Evolutionary conservation across 2,888 invertebrate species (phyloP).

Genomic region (Drosophila merina): DNA sequence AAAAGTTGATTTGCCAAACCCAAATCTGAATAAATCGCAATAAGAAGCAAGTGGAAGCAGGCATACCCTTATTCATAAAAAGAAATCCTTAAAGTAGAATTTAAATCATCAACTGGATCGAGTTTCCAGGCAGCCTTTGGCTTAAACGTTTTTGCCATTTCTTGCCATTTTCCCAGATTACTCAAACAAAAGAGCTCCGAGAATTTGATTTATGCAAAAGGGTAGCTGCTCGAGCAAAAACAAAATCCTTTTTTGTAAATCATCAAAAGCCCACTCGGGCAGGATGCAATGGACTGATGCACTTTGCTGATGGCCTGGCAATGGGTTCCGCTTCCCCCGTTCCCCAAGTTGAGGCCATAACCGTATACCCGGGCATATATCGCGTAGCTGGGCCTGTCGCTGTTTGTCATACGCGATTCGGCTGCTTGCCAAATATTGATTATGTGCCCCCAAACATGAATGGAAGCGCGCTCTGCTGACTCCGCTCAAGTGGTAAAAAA

Average conservation of each 20-base stretch:
- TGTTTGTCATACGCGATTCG: conserved; percentile 76
- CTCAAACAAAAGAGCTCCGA: conserved; percentile 6
- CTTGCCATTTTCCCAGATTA: neutral
- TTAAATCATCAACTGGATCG: neutral
- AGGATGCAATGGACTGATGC: conserved; percentile 45
- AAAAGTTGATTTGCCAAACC: conserved; percentile 44
- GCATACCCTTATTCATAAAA: conserved; percentile 11
- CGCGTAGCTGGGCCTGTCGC: conserved; percentile 62
- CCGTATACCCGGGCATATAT: conserved; percentile 35
- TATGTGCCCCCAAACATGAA: conserved; percentile 71
- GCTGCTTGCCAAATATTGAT: conserved; percentile 76
- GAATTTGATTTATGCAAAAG: conserved; percentile 26
- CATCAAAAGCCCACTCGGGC: conserved; percentile 61
- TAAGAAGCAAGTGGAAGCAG: neutral
- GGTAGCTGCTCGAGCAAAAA: conserved; percentile 25
- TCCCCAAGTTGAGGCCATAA: conserved; percentile 1
- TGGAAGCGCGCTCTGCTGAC: conserved; percentile 73
- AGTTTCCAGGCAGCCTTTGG: neutral
- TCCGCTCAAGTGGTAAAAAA: conserved; percentile 42
- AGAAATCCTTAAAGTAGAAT: neutral
- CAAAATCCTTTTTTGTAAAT: conserved; percentile 58
- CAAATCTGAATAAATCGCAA: conserved; percentile 26
- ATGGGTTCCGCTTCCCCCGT: conserved; percentile 15
- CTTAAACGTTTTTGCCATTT: conserved; percentile 1
- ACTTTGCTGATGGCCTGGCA: conserved; percentile 39